Percentiles rank a stretch among this genome's conserved stretches.
Evolutionary conservation across 2,888 invertebrate species (phyloP).

Genomic region (Craniophora ligustri): DNA sequence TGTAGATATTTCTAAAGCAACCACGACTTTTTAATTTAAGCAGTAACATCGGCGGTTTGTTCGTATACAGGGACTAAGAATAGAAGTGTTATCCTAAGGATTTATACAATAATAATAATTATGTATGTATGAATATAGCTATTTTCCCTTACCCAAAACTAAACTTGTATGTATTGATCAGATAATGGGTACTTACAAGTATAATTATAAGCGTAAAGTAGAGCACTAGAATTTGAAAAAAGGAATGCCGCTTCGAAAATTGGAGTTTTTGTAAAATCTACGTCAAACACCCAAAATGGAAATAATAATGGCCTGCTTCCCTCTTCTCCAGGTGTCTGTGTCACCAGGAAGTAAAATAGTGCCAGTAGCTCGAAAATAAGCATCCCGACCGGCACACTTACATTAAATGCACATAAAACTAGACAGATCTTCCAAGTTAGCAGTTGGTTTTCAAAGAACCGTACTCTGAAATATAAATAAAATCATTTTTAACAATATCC

Average conservation of each 20-base stretch:
- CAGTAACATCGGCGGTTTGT: no score
- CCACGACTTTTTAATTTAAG: no score
- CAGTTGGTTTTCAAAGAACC: constrained; percentile 67
- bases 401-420: constrained; percentile 52
- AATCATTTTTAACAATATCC: neutral
- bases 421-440: constrained; percentile 67
- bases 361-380: constrained; percentile 42
- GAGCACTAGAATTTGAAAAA: constrained; percentile 55
- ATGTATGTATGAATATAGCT: no score
- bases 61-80: no score
- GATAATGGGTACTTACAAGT: constrained; percentile 63
- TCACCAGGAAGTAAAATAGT: constrained; percentile 57
- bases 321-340: constrained; percentile 52
- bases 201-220: constrained; percentile 61
- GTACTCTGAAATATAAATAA: constrained; percentile 56
- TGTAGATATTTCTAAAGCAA: no score
- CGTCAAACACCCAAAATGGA: constrained; percentile 66
- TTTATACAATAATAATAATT: no score
- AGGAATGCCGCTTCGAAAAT: constrained; percentile 66
- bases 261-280: constrained; percentile 66
- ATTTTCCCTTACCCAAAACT: neutral
- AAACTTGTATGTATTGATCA: neutral
- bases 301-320: constrained; percentile 64
- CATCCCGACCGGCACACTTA: constrained; percentile 50
- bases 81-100: no score